phyloP scores from a whole-genome alignment of 1,140 invertebrate species.

The Drosophila ohnishii region DNA sequence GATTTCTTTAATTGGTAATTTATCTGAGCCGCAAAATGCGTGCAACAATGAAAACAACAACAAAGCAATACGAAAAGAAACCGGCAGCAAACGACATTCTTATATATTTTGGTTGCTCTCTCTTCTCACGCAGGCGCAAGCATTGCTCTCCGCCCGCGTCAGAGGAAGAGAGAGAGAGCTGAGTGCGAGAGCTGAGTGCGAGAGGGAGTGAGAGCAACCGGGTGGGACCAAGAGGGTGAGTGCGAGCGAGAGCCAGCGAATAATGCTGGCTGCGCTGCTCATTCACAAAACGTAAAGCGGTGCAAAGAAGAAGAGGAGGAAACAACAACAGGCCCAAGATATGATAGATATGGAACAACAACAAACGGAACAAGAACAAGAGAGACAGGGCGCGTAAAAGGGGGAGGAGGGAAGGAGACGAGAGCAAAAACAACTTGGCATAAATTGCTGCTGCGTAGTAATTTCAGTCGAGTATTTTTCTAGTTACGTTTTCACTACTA shows the following conservation, averaged over 20 bases:
- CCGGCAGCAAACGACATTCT: constrained; percentile 44
- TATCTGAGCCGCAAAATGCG: constrained; percentile 26
- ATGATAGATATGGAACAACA: constrained; percentile 78
- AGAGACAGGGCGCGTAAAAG: constrained; percentile 25
- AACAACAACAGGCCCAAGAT: constrained; percentile 66
- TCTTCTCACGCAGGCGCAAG: constrained; percentile 31
- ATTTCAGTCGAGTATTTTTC: constrained; percentile 73
- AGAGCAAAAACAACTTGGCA: constrained; percentile 63
- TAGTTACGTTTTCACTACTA: constrained; percentile 39
- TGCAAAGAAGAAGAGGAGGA: constrained; percentile 21
- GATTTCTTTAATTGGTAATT: constrained; percentile 25
- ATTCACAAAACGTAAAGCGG: constrained; percentile 68
- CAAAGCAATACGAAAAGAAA: constrained; percentile 14
- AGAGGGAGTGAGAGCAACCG: constrained; percentile 14
- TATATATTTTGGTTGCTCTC: constrained; percentile 14
- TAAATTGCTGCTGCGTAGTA: constrained; percentile 82
- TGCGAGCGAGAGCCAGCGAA: constrained; percentile 23
- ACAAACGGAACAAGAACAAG: constrained; percentile 46
- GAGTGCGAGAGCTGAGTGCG: background rate
- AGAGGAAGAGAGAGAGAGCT: background rate
- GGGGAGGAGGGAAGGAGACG: constrained; percentile 20
- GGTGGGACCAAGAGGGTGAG: constrained; percentile 21
- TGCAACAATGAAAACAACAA: constrained; percentile 19
- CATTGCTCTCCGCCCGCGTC: constrained; percentile 11
- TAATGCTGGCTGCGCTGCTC: constrained; percentile 53